phyloP scores from a whole-genome alignment of 2,888 invertebrate species.

The Microplitis deprimator region DNA sequence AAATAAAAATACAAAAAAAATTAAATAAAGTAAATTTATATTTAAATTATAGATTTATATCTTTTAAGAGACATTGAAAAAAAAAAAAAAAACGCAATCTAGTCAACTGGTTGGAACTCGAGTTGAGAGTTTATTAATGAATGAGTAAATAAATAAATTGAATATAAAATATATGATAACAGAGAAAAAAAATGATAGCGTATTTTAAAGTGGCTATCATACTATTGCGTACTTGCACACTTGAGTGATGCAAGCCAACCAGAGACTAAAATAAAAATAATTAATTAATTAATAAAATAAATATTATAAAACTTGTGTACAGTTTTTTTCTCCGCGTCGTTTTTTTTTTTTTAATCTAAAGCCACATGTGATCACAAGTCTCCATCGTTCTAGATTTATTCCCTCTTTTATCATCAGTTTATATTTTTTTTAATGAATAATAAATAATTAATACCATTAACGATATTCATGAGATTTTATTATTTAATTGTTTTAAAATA shows the following conservation, averaged over 20 bases:
- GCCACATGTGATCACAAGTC: constrained; percentile 37
- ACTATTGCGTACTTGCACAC: constrained; percentile 48
- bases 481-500: neutral
- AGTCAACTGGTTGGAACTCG: constrained; percentile 63
- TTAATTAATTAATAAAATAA: constrained; percentile 18
- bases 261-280: constrained; percentile 29
- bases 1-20: constrained; percentile 10
- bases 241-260: constrained; percentile 46
- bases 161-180: constrained; percentile 28
- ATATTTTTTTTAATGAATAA: constrained; percentile 10
- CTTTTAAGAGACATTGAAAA: constrained; percentile 58
- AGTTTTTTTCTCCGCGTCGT: constrained; percentile 28
- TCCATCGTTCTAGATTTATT: constrained; percentile 13
- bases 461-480: neutral
- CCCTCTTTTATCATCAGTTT: neutral
- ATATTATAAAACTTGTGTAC: constrained; percentile 16
- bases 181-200: constrained; percentile 37
- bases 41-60: neutral
- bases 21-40: constrained; percentile 10
- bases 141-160: constrained; percentile 18
- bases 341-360: constrained; percentile 28
- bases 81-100: constrained; percentile 65
- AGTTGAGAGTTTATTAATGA: constrained; percentile 38
- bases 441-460: constrained; percentile 8
- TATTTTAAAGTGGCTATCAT: constrained; percentile 54